phyloP scores from a whole-genome alignment of 2,797 vertebrate genomes.

The Sternotherus odoratus region DNA sequence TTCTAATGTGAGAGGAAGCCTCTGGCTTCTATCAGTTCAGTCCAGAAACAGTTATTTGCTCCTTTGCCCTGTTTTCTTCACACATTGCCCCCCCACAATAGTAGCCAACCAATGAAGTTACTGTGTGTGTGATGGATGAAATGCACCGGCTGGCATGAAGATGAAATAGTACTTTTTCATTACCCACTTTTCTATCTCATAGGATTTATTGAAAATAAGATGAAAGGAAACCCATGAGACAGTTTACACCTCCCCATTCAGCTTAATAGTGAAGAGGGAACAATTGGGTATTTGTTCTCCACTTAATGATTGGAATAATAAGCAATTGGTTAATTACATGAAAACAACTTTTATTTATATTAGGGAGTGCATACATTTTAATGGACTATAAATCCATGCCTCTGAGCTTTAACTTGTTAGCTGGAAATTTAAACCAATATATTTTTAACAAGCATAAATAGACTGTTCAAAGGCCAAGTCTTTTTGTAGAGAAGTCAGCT shows the following conservation, averaged over 20 bases:
- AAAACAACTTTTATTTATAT: constrained; percentile 6
- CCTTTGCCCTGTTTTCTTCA: not conserved
- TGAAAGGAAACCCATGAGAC: not conserved
- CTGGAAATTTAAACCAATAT: constrained; percentile 7
- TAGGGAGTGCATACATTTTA: constrained; percentile 42
- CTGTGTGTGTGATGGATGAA: not conserved
- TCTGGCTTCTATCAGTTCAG: not conserved
- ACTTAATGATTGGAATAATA: not conserved
- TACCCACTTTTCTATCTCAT: not conserved
- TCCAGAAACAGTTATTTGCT: not conserved
- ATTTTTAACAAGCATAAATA: constrained; percentile 14
- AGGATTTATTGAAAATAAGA: constrained; percentile 4
- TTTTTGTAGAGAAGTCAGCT: not conserved
- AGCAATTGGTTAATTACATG: constrained; percentile 14
- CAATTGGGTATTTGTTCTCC: constrained; percentile 28
- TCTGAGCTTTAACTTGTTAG: constrained; percentile 8
- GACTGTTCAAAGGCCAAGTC: not conserved
- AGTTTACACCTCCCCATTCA: constrained; percentile 1
- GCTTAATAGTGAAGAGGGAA: not conserved
- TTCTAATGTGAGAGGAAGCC: not conserved
- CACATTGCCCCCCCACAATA: not conserved
- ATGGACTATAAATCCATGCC: not conserved
- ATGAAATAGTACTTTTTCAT: not conserved
- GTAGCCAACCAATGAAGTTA: not conserved
- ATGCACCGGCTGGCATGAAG: not conserved